Percentiles rank a stretch among this genome's conserved stretches.
Conservation (phyloP, 1,140 invertebrate species). For the Brachionus manjavacas region DNA sequence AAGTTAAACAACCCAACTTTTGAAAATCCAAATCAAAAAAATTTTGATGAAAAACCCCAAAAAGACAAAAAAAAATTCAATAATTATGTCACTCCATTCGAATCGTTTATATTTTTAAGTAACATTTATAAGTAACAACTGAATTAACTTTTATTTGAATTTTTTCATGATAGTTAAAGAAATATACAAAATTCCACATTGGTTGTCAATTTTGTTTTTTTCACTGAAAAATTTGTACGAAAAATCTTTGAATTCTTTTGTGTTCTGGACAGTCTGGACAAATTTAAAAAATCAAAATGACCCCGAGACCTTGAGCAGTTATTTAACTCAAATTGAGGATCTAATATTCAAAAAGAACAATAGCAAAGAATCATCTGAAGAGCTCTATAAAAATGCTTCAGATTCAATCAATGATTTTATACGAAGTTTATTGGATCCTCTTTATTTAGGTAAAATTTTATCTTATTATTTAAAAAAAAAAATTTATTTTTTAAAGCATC, state of each 20-base stretch:
- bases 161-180: background rate
- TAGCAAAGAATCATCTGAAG: background rate
- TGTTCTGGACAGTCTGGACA: background rate
- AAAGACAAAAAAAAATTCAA: background rate
- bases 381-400: background rate
- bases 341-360: background rate
- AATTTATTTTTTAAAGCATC: background rate
- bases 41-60: background rate
- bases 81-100: background rate
- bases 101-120: conserved; percentile 23
- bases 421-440: background rate
- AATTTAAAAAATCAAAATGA: background rate
- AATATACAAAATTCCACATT: background rate
- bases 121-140: background rate
- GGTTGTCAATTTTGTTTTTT: background rate
- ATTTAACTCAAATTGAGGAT: background rate
- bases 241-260: background rate
- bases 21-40: background rate
- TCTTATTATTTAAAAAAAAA: background rate
- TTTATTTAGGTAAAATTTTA: background rate
- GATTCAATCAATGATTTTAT: background rate
- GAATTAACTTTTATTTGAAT: background rate
- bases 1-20: background rate
- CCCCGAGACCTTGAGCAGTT: background rate
- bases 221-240: background rate